Evolutionary conservation across 2,797 vertebrate genomes (phyloP), one percentile per base, ranked within the genome.

Genomic region (Micrastur ruficollis): DNA sequence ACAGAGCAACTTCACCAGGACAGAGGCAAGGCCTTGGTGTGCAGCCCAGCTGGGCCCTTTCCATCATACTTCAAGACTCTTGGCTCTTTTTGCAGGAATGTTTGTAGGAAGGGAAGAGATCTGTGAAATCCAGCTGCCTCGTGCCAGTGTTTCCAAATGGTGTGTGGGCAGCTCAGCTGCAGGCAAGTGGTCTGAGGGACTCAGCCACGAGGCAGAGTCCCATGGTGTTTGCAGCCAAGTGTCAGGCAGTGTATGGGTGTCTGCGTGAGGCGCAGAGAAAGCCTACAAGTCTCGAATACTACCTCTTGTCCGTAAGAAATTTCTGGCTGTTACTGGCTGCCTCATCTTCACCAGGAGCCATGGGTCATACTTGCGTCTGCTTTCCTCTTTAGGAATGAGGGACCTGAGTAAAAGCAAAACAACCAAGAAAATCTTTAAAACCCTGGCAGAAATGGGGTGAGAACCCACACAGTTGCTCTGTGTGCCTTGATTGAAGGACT

Each of bases 301-400:
- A 18, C 12, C 34, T 31, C 42, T 81, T 12, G 18, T n/a, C 50
- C 2, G 0, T 5, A 26, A 56, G 75, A 70, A 46, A 67, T 27
- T 6, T 32, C 38, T 59, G 72, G 21, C 38, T 78, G 10, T 32
- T 42, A 23, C 38, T 4, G 6, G 29, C 36, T 27, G 40, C 29
- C 29, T 74, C 44, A 10, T 49, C 47, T 18, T 38, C 22, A 32
- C 25, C 47, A 42, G 63, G 49, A 53, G 5, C 29, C 13, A 5
- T 0, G 29, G 38, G 3, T 59, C 53, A 16, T 2, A 1, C 25
- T n/a, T 26, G 5, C 0, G 0, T 22, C 46, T 76, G 27, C 19
- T 29, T 70, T 40, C 12, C 14, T 61, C n/a, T 52, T 53, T n/a
- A 66, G 31, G 40, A 63, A 40, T 1, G 2, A 68, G 53, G 11